phyloP scores from a whole-genome alignment of 2,797 vertebrate genomes.

The Gastrophryne carolinensis region DNA sequence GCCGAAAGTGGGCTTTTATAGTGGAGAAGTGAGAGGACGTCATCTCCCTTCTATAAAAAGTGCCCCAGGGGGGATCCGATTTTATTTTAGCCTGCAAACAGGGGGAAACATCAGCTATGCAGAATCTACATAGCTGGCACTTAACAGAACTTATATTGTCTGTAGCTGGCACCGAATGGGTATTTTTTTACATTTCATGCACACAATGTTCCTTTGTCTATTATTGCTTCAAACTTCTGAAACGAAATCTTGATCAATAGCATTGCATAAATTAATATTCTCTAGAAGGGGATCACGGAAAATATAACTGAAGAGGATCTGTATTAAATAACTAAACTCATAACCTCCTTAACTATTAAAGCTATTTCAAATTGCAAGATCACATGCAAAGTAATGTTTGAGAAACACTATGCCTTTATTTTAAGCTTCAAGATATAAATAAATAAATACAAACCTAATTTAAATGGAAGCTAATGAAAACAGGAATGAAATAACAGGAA shows the following conservation, averaged over 20 bases:
- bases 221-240: not conserved
- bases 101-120: no score
- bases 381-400: not conserved
- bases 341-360: conserved; percentile 14
- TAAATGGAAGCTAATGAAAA: not conserved
- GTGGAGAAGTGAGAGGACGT: no score
- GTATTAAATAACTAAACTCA: conserved; percentile 33
- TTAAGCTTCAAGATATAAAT: not conserved
- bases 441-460: not conserved
- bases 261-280: conserved; percentile 19
- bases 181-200: no score
- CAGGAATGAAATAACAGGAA: not conserved
- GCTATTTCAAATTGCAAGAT: not conserved
- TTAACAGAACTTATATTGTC: no score
- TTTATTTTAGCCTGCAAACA: no score
- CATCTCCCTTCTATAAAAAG: no score
- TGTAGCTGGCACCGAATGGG: no score
- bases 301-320: conserved; percentile 24
- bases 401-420: not conserved
- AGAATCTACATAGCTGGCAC: no score
- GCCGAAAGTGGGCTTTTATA: no score
- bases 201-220: no score
- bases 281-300: not conserved
- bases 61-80: no score
- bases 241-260: not conserved